Conservation (phyloP, 35 echinoderm and acorn worm genomes). For the Apostichopus japonicus region DNA sequence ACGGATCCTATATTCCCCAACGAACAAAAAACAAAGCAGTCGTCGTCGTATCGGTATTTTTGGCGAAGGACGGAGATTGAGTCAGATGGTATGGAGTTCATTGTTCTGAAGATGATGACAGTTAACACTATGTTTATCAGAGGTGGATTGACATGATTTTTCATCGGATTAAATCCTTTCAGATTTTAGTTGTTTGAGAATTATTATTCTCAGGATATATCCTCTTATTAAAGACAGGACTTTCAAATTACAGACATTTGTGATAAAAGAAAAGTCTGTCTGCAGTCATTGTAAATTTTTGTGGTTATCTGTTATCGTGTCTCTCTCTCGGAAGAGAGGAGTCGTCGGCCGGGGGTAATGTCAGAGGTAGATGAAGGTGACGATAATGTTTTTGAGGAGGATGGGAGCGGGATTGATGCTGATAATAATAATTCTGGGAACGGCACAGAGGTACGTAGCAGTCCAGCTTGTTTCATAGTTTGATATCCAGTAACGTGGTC, state of each 20-base stretch:
- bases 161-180: background rate
- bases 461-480: no score
- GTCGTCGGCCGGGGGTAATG: background rate
- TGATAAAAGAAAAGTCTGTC: no score
- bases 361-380: conserved; percentile 41
- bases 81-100: background rate
- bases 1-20: no score
- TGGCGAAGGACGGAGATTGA: no score
- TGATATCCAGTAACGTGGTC: no score
- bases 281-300: no score
- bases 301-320: background rate
- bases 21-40: no score
- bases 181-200: no score
- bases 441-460: background rate
- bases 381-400: conserved; percentile 38
- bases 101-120: background rate
- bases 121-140: background rate
- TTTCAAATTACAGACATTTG: no score
- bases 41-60: no score
- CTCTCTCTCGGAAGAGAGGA: background rate
- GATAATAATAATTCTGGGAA: background rate
- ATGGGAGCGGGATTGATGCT: background rate
- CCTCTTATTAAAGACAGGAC: no score
- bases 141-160: background rate
- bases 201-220: no score